Base-by-base conservation (phyloP, 2,797 vertebrate genomes). In the Luscinia luscinia region DNA sequence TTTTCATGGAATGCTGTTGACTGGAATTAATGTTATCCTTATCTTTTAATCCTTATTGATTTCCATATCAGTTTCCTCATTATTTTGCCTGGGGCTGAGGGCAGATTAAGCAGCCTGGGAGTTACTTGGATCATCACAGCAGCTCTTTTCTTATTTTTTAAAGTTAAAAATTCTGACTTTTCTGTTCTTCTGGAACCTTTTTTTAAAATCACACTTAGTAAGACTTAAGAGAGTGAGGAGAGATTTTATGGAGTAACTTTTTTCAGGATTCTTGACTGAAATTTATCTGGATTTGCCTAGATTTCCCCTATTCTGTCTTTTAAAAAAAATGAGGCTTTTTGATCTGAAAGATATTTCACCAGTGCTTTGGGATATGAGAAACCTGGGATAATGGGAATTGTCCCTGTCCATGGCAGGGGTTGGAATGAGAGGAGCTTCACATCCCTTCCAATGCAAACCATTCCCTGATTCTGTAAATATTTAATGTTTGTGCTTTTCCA, bases 21-120 rank as follows among this genome's bases (percentile, higher is more conserved):
- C 67, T 83, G 58, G 64, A 83, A 88, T 94, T 91, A 90, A 93
- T 84, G 76, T 62, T 68, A 67, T 72, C 83, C 51, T 38, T 91
- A 72, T 92, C 69, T 92, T 84, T 81, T 90, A 94, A 95, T 93
- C 67, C 88, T 76, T 59, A 81, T 38, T 93, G 85, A 84, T 84
- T 90, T 68, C 83, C 55, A 8, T 76, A 86, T 84, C 76, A 76
- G 22, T 32, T 81, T 73, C 74, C 77, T 94, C 62, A 38, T 94
- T 91, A 58, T 92, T 91, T 75, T 62, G 15, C 48, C 43, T 1
- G 1, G 43, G 69, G 66, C 18, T 51, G 27, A 52, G 85, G 43
- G 32, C 21, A 72, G 87, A 89, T 84, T 62, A 88, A 86, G 84
- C 40, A 77, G 66, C 17, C n/a, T 78, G 21, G 8, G 58, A 88